Conservation (phyloP, 2,113 vertebrate species). For the Dasyornis broadbenti region DNA sequence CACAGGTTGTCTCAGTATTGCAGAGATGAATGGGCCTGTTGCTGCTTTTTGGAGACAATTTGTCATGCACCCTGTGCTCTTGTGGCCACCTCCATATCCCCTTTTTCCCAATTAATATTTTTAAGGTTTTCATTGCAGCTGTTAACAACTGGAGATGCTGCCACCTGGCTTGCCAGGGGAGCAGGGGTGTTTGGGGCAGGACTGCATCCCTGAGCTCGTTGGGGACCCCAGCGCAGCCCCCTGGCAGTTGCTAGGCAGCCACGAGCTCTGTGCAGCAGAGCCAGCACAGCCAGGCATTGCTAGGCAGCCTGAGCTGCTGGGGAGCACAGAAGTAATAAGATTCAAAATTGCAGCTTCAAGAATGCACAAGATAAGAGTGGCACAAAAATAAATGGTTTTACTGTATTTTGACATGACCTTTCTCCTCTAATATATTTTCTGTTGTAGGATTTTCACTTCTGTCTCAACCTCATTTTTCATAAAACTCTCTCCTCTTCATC, state of each 20-base stretch:
- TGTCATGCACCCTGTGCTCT: neutral
- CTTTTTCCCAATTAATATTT: neutral
- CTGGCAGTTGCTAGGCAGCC: constrained; percentile 61
- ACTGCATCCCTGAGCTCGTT: neutral
- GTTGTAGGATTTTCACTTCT: constrained; percentile 14
- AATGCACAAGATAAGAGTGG: neutral
- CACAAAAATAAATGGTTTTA: constrained; percentile 35
- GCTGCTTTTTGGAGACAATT: neutral
- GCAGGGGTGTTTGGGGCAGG: neutral
- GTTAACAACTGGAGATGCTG: neutral
- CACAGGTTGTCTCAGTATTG: neutral
- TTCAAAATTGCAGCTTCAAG: neutral
- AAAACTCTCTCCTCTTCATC: neutral
- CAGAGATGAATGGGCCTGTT: neutral
- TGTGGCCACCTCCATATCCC: rapidly evolving
- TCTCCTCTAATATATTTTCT: constrained; percentile 19
- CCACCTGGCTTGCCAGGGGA: neutral
- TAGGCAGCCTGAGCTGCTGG: constrained; percentile 40
- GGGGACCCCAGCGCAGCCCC: neutral
- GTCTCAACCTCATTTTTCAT: neutral
- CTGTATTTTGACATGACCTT: constrained; percentile 29
- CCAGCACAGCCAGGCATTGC: constrained; percentile 27
- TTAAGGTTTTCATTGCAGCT: neutral
- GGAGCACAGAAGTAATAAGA: constrained; percentile 18
- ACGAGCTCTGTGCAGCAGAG: neutral